A percentile compares a stretch with the other conserved stretches of the same genome.
Conservation (phyloP, 2,113 vertebrate species). For the Myocastor coypus region DNA sequence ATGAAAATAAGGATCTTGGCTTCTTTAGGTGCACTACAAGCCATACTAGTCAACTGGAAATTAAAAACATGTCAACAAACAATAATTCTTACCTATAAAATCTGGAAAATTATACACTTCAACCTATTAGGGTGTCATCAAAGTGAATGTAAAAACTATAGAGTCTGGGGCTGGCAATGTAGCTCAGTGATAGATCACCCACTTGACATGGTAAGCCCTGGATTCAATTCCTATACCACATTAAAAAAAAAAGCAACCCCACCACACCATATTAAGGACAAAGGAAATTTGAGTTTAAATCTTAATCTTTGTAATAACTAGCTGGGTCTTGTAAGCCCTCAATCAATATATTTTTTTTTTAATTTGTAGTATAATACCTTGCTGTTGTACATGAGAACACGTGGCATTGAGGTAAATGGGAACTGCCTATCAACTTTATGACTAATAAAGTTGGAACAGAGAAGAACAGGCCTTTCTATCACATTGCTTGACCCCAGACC, state of each 20-base stretch:
- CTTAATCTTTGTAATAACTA: background rate
- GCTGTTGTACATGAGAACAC: background rate
- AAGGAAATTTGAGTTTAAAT: conserved; percentile 26
- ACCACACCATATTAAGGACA: background rate
- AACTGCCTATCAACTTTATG: background rate
- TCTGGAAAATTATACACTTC: background rate
- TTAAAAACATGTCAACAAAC: background rate
- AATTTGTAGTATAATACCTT: conserved; percentile 7
- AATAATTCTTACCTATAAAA: background rate
- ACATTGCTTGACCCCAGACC: background rate
- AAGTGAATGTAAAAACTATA: background rate
- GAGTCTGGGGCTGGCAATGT: background rate
- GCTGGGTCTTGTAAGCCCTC: background rate
- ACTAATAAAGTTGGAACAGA: background rate
- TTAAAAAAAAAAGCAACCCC: background rate
- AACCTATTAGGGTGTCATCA: background rate
- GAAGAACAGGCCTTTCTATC: background rate
- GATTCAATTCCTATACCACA: background rate
- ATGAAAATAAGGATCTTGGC: background rate
- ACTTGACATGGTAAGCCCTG: background rate
- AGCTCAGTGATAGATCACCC: background rate
- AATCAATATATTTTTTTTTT: background rate
- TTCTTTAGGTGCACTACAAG: background rate
- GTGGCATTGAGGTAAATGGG: background rate
- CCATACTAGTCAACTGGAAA: background rate